phyloP scores from a whole-genome alignment of 2,888 invertebrate genomes.

The Melieria crassipennis region DNA sequence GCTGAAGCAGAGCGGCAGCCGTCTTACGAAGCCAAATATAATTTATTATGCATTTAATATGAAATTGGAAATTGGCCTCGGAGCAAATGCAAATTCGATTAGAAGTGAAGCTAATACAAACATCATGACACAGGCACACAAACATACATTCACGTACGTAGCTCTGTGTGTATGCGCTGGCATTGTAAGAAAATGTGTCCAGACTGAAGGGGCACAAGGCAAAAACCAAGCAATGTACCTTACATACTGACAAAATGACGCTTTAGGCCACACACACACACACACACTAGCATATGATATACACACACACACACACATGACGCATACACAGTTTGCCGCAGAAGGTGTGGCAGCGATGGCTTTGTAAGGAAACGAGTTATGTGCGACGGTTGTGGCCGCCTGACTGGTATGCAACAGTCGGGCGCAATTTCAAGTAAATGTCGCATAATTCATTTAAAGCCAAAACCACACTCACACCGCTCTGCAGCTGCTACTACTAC shows the following conservation, averaged over 20 bases:
- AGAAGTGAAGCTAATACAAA: constrained; percentile 32
- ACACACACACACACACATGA: background rate
- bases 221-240: too few species aligned
- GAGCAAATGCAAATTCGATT: constrained; percentile 38
- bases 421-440: constrained; percentile 56
- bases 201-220: too few species aligned
- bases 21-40: constrained; percentile 32
- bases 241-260: too few species aligned
- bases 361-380: too few species aligned
- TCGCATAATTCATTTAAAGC: constrained; percentile 61
- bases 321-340: too few species aligned
- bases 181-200: too few species aligned
- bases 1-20: constrained; percentile 12
- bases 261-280: constrained; percentile 16
- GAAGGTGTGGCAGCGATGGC: too few species aligned
- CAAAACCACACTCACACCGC: constrained; percentile 27
- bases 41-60: constrained; percentile 41
- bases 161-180: background rate
- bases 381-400: too few species aligned
- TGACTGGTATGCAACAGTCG: too few species aligned
- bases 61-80: constrained; percentile 36
- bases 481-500: constrained; percentile 7
- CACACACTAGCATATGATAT: constrained; percentile 1
- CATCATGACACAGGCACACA: background rate
- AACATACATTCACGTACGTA: background rate